Conservation (phyloP, 2,797 vertebrate species). For the Steatocranus sp. region DNA sequence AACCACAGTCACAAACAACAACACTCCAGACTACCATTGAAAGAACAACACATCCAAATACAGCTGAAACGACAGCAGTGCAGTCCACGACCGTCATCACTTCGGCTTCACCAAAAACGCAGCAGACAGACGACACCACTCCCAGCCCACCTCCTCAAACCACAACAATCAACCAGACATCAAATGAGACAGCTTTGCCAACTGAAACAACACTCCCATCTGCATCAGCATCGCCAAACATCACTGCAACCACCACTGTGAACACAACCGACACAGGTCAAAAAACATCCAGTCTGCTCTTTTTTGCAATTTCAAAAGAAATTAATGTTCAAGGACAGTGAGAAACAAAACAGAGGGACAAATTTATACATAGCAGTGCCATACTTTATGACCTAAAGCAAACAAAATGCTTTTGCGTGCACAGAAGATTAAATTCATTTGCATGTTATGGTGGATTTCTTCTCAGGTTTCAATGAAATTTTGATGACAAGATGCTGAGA, state of each 20-base stretch:
- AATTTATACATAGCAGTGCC: not conserved
- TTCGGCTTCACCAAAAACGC: not conserved
- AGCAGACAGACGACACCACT: not conserved
- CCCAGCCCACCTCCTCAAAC: not conserved
- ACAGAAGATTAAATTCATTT: not conserved
- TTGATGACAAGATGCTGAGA: not conserved
- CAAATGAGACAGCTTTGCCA: not conserved
- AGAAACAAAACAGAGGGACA: not conserved
- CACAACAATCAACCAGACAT: not conserved
- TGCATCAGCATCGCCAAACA: not conserved
- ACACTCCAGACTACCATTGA: not conserved
- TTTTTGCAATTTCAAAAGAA: not conserved
- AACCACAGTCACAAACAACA: not conserved
- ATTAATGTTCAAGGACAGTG: not conserved
- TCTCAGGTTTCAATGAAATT: not conserved
- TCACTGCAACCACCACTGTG: not conserved
- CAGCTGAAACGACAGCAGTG: not conserved
- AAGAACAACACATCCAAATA: not conserved
- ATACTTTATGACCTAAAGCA: not conserved
- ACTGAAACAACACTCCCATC: not conserved
- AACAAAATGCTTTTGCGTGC: not conserved
- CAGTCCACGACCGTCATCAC: not conserved
- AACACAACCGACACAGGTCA: conserved; percentile 42
- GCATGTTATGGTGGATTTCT: not conserved
- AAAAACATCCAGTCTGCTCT: not conserved